Evolutionary conservation across 2,113 vertebrate species (phyloP), one percentile per base, ranked within the genome.

Genomic region (Rhabdomys dilectus): DNA sequence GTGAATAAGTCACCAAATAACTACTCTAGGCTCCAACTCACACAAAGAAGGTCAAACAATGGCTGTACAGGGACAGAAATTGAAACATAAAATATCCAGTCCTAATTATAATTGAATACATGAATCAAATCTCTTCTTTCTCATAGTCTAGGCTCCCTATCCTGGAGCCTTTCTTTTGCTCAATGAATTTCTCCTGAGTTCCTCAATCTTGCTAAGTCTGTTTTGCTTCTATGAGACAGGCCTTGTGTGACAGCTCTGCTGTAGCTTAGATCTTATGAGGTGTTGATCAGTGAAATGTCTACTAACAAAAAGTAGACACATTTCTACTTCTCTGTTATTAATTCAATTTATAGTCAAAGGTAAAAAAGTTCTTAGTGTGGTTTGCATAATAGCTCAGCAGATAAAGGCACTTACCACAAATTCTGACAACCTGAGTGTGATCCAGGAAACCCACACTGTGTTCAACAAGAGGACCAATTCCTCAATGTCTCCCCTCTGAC

Each of bases 51-150:
- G 8, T 58, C 85, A 96, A 12, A 64, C 12, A 58, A 86, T 62
- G 4, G 7, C 11, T 73, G 17, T 53, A 3, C n/a, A 4, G 4
- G 60, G 0, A 0, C 26, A 60, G 8, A 2, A 3, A 39, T 58
- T 60, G 77, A 64, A 75, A 39, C 31, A 88, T 53, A 82, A 3
- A 10, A 5, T 60, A 48, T 7, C 24, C 12, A 39, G 48, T 0
- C 31, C 72, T 56, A 62, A 80, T 34, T 51, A 68, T 13, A 72
- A 86, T 0, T 58, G 53, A 88, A 53, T 64, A 29, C 12, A 58
- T n/a, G 36, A 73, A 60, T 34, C 70, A 56, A 45, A 60, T 7
- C n/a, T 21, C 6, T 81, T 88, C n/a, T 84, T 97, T 11, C 81
- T 86, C 64, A 77, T 6, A 86, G 5, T 66, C 5, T 19, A 64